Evolutionary conservation across 2,888 invertebrate genomes (phyloP), one percentile per base, ranked within the genome.

Genomic region (Liopterus haemorrhoidalis): DNA sequence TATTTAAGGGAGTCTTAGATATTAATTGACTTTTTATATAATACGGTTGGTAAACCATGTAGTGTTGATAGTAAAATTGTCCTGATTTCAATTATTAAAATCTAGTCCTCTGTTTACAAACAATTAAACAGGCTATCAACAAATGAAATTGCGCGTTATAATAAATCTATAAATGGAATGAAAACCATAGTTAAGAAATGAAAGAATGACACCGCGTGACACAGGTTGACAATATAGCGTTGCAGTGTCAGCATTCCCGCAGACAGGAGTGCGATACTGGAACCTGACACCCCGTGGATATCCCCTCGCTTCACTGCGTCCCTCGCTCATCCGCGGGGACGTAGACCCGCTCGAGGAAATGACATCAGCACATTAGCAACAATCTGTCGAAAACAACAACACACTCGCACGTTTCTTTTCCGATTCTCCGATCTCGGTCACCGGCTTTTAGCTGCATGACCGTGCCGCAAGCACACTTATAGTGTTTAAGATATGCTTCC

Each of bases 181-280:
- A n/a, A n/a, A n/a, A n/a, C n/a, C n/a, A n/a, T n/a, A n/a, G n/a
- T n/a, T n/a, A n/a, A n/a, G n/a, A n/a, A n/a, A n/a, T n/a, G n/a
- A n/a, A n/a, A n/a, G n/a, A n/a, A n/a, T n/a, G n/a, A 28, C n/a
- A 8, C 14, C 2, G 28, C 12, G 14, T 5, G 9, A 12, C 28
- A 28, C 28, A 15, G 15, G n/a, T 5, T 28, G 28, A 28, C 28
- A 28, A 28, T 22, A 22, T 15, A 5, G 12, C 15, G 6, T 6
- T 6, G 28, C 28, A 28, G 28, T 28, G 28, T 28, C 28, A 28
- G 28, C 28, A 28, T 28, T 28, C 28, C 28, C 15, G 28, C 28
- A 28, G 28, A 28, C 28, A 15, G 14, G 1, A 2, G 25, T 11
- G n/a, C 11, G n/a, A 11, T 12, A 5, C 9, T 28, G 28, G 14